phyloP scores from a whole-genome alignment of 2,888 invertebrate species.

The Glaucopsyche alexis region DNA sequence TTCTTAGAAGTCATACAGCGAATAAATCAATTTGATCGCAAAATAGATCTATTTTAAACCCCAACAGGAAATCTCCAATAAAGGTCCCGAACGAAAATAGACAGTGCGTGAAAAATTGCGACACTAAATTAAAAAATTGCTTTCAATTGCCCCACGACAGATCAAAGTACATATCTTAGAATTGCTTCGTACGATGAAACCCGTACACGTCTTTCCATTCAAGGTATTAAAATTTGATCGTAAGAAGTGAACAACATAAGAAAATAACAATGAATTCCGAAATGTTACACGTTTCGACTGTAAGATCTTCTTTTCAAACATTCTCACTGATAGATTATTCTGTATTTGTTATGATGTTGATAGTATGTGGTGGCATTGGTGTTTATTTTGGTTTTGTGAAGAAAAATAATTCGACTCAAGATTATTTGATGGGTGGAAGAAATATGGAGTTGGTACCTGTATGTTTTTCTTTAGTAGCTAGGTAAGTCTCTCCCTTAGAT shows the following conservation, averaged over 20 bases:
- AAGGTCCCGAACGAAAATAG: slow-evolving; percentile 54
- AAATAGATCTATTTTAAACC: slow-evolving; percentile 45
- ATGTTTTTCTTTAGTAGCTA: slow-evolving; percentile 90
- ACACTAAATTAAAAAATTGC: slow-evolving; percentile 65
- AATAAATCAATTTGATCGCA: slow-evolving; percentile 28
- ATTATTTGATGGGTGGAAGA: slow-evolving; percentile 90
- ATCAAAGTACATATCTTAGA: slow-evolving; percentile 30
- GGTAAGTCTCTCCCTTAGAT: slow-evolving; percentile 69
- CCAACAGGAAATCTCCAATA: slow-evolving; percentile 57
- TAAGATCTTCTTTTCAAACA: slow-evolving; percentile 57
- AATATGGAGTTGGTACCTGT: slow-evolving; percentile 89
- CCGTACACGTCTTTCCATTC: neutral
- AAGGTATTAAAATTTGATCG: neutral
- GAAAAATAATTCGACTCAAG: slow-evolving; percentile 80
- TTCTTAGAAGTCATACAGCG: neutral
- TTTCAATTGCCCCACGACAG: slow-evolving; percentile 29
- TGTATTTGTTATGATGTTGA: slow-evolving; percentile 85
- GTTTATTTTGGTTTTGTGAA: slow-evolving; percentile 88
- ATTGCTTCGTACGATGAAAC: slow-evolving; percentile 11
- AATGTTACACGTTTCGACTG: slow-evolving; percentile 50
- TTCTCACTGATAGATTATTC: slow-evolving; percentile 83
- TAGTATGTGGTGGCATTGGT: slow-evolving; percentile 86
- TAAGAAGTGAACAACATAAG: neutral
- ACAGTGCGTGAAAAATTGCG: slow-evolving; percentile 52
- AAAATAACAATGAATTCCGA: slow-evolving; percentile 44